Evolutionary conservation across 2,797 vertebrate species (phyloP).

Genomic region (Coranthus polyacanthus): DNA sequence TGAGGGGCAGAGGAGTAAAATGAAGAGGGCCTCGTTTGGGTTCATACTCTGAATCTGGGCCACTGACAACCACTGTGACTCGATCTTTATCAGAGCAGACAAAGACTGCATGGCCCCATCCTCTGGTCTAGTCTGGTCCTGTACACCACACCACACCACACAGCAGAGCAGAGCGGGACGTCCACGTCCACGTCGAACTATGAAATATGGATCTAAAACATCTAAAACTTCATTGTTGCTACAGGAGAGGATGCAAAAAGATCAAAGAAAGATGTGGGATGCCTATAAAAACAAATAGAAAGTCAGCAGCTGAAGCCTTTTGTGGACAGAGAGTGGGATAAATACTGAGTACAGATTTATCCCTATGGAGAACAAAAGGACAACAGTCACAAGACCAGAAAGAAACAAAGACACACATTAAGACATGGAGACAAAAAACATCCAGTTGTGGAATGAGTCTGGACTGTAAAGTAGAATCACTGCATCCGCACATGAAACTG

Average conservation of each 20-base stretch:
- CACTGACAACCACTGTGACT: slow-evolving; percentile 49
- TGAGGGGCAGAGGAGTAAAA: slow-evolving; percentile 19
- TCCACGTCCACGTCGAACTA: slow-evolving; percentile 4
- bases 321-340: slow-evolving; percentile 4
- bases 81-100: slow-evolving; percentile 57
- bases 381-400: slow-evolving; percentile 23
- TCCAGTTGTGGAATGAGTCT: slow-evolving; percentile 27
- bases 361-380: slow-evolving; percentile 32
- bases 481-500: slow-evolving; percentile 9
- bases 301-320: background rate
- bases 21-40: slow-evolving; percentile 29
- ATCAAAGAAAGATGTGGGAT: slow-evolving; percentile 21
- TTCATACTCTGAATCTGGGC: slow-evolving; percentile 56
- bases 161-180: background rate
- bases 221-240: background rate
- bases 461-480: slow-evolving; percentile 13
- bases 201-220: slow-evolving; percentile 15
- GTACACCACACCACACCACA: background rate
- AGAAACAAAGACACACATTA: slow-evolving; percentile 6
- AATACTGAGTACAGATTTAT: slow-evolving; percentile 36
- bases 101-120: slow-evolving; percentile 44
- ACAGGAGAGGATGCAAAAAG: slow-evolving; percentile 1
- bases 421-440: slow-evolving; percentile 35
- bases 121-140: slow-evolving; percentile 18
- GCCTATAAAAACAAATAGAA: slow-evolving; percentile 28